Conservation (phyloP, 1,140 invertebrate genomes). For the Rhizoglyphus robini region DNA sequence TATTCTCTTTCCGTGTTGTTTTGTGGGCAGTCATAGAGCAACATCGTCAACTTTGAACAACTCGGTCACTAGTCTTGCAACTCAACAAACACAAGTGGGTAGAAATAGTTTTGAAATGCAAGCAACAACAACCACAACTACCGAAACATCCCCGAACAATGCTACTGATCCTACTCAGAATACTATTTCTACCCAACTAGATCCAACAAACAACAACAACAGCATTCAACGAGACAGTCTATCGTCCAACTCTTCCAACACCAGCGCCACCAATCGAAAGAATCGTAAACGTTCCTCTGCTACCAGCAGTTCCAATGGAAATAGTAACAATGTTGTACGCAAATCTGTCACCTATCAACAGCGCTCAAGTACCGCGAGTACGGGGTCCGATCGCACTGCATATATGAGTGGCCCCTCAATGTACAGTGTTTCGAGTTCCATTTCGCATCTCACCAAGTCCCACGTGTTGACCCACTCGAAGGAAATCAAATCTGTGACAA, state of each 20-base stretch:
- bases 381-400: too few relatives aligned
- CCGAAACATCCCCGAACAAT: not conserved
- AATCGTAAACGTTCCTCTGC: too few relatives aligned
- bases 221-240: not conserved
- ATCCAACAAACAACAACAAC: not conserved
- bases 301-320: too few relatives aligned
- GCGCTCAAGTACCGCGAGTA: too few relatives aligned
- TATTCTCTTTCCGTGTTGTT: not conserved
- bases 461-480: not conserved
- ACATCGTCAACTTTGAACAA: not conserved
- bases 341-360: too few relatives aligned
- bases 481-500: not conserved
- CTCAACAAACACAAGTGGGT: not conserved
- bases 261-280: not conserved
- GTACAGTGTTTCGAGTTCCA: not conserved
- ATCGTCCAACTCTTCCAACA: not conserved
- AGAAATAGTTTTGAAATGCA: not conserved
- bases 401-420: not conserved
- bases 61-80: not conserved
- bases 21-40: not conserved
- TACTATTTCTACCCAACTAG: not conserved
- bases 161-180: not conserved
- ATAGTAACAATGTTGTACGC: too few relatives aligned
- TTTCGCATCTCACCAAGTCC: not conserved
- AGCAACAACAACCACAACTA: not conserved